Base-by-base conservation (phyloP, 2,797 vertebrate species). In the Zalophus californianus region DNA sequence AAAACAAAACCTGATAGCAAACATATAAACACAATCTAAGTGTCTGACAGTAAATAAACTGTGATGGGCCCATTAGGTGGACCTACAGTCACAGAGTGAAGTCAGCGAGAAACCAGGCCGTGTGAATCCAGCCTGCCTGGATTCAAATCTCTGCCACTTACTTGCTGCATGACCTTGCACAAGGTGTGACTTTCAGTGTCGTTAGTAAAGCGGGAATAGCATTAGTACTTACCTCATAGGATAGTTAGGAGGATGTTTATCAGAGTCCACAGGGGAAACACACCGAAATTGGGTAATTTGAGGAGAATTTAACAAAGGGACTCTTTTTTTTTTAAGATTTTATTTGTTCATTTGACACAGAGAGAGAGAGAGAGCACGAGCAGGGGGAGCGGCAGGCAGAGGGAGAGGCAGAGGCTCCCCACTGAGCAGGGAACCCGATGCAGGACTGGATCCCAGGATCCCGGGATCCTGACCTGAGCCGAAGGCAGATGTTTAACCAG, bases 191-290 rank as follows among this genome's bases (percentile, higher is more conserved):
- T 50, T 60, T 88, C 72, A 48, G 72, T 14, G 29, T 90, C 27
- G 8, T 90, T 78, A 75, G 60, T 70, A 41, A 96, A 66, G 79
- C n/a, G 50, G 27, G 41, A 27, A 52, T 62, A 27, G 52, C 48
- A 86, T n/a, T 25, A 80, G 38, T 38, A 52, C 15, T 32, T 79
- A 60, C 52, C n/a, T 50, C 68, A n/a, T 11, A 58, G 56, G 44
- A 52, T 35, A 15, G 58, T 79, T 75, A 72, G n/a, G 41, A 91
- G 48, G 41, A 78, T 50, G 91, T 91, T 86, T 73, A 95, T 90
- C 80, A 29, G 23, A 75, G 32, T 86, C 14, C 20, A 62, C 50
- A 12, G 1, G 56, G 70, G 60, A 92, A 85, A 84, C 16, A 84
- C 38, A 41, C 44, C 83, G 75, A 94, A 91, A 78, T 21, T 77